Conservation (phyloP, 2,888 invertebrate species). For the Venusia cambrica region DNA sequence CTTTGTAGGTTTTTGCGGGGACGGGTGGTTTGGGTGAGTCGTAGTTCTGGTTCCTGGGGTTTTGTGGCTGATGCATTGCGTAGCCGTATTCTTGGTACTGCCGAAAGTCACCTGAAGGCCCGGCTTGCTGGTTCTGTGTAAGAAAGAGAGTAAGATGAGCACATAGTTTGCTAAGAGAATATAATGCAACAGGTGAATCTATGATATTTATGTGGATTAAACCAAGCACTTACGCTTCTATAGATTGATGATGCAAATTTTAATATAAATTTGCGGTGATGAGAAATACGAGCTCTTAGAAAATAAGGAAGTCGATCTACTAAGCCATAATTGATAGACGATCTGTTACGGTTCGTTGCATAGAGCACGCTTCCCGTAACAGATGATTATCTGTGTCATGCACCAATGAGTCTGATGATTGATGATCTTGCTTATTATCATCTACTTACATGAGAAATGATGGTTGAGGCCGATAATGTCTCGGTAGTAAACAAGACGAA, state of each 20-base stretch:
- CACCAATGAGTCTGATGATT: constrained; percentile 17
- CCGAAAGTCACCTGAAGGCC: constrained; percentile 72
- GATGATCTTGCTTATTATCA: constrained; percentile 12
- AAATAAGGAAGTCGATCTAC: no score
- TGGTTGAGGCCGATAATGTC: no score
- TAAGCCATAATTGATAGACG: neutral
- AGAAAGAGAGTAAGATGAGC: neutral
- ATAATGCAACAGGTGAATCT: no score
- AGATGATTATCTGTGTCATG: constrained; percentile 11
- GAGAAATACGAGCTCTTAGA: no score
- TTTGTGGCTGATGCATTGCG: constrained; percentile 68
- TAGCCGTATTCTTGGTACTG: constrained; percentile 80
- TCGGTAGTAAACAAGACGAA: no score
- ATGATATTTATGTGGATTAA: no score
- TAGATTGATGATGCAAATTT: no score
- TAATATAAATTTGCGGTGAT: no score
- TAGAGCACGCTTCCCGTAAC: constrained; percentile 15
- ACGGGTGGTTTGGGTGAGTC: constrained; percentile 71
- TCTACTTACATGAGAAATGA: constrained; percentile 7
- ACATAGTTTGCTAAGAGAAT: no score
- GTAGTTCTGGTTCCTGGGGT: constrained; percentile 66
- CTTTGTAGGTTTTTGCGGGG: constrained; percentile 73
- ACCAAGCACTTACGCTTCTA: no score
- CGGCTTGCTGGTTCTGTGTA: constrained; percentile 74
- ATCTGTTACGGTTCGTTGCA: constrained; percentile 21